These are phyloP conservation scores for Lasiommata megera DNA, from an alignment of 2,888 invertebrate genomes.

Conservation along the genomic window DNA sequence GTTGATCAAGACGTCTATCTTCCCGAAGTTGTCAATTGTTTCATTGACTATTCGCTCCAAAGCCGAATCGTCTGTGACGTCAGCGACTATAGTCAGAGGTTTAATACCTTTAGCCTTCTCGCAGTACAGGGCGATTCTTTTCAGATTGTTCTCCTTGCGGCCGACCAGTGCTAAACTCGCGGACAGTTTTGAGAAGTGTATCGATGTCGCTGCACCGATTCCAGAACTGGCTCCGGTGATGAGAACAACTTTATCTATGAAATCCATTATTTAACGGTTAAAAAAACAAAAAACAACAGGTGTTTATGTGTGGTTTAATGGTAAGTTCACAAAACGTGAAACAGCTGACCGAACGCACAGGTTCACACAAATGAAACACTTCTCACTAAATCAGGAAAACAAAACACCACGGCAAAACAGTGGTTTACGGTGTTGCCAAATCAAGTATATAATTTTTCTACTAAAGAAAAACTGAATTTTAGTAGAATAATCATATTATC, in stretches of 20 bases:
- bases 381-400: neutral
- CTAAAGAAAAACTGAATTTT: too few relatives aligned
- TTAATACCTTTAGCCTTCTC: conserved; percentile 80
- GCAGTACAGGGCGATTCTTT: conserved; percentile 64
- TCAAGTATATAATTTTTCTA: too few relatives aligned
- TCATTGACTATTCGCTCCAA: conserved; percentile 84
- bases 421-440: too few relatives aligned
- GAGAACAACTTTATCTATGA: conserved; percentile 82
- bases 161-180: conserved; percentile 84
- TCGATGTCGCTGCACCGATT: conserved; percentile 86
- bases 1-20: conserved; percentile 90
- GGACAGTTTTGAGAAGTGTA: conserved; percentile 84
- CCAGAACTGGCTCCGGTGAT: conserved; percentile 89
- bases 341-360: neutral
- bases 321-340: too few relatives aligned
- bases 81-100: conserved; percentile 82
- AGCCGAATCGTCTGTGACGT: conserved; percentile 85
- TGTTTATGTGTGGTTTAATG: too few relatives aligned
- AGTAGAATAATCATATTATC: too few relatives aligned
- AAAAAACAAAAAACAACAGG: neutral
- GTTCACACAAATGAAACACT: neutral
- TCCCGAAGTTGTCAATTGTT: conserved; percentile 85
- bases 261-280: conserved; percentile 67
- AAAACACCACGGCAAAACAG: neutral
- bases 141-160: conserved; percentile 60